Percentiles rank a stretch among this genome's conserved stretches.
Conservation (phyloP, 2,888 invertebrate genomes). For the Automeris io region DNA sequence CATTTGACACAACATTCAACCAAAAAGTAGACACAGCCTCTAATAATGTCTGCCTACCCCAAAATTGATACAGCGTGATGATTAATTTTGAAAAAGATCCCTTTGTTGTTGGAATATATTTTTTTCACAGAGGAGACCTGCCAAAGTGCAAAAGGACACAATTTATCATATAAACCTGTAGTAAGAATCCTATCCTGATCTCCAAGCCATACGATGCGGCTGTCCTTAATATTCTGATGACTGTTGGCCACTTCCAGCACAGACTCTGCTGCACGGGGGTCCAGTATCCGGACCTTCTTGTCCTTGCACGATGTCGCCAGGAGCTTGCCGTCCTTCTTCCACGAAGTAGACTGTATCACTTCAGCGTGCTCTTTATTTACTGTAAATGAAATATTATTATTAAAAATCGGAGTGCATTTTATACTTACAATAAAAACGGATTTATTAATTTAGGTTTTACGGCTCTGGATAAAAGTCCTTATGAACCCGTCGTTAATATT, state of each 20-base stretch:
- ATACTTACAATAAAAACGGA: too few relatives aligned
- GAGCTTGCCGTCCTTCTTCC: conserved; percentile 90
- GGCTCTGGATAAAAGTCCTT: too few relatives aligned
- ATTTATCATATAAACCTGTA: conserved; percentile 78
- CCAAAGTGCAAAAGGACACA: neutral
- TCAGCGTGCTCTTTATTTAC: conserved; percentile 86
- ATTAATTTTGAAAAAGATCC: too few relatives aligned
- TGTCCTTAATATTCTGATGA: conserved; percentile 94
- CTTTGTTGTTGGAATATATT: too few relatives aligned
- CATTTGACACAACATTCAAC: too few relatives aligned
- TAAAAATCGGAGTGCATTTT: too few relatives aligned
- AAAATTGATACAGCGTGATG: too few relatives aligned
- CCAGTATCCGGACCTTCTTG: conserved; percentile 89
- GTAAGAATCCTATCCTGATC: conserved; percentile 89
- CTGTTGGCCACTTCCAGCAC: conserved; percentile 82
- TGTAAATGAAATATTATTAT: conserved; percentile 16
- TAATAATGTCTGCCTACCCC: too few relatives aligned
- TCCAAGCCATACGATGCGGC: conserved; percentile 93
- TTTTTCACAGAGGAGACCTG: too few relatives aligned
- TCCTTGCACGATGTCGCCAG: conserved; percentile 95
- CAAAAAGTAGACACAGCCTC: too few relatives aligned
- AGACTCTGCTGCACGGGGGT: conserved; percentile 81
- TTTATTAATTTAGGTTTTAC: too few relatives aligned
- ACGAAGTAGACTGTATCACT: conserved; percentile 92
- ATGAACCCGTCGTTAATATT: too few relatives aligned